Evolutionary conservation across 2,888 invertebrate genomes (phyloP).

Genomic region (Hesperia comma): DNA sequence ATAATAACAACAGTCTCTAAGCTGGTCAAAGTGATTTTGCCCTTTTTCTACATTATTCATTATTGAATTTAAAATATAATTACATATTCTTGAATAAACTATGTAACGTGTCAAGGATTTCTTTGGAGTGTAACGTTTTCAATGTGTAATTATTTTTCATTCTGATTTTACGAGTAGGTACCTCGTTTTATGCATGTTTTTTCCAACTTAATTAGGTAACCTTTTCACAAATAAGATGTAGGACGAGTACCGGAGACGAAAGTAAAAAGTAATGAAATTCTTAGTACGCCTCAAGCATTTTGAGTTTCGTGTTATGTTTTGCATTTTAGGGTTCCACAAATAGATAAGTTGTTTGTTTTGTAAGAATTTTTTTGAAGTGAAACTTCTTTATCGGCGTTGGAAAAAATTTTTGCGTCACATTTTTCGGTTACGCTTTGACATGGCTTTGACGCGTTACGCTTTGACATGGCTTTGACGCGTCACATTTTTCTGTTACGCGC

Average conservation of each 20-base stretch:
- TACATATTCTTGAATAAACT: conserved; percentile 1
- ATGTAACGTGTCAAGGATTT: neutral
- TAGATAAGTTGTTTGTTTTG: too few relatives aligned
- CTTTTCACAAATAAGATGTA: conserved; percentile 29
- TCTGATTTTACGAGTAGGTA: neutral
- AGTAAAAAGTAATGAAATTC: conserved; percentile 30
- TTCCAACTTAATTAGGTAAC: conserved; percentile 17
- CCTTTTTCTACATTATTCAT: neutral
- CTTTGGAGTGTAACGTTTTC: neutral
- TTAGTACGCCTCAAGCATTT: conserved; percentile 26
- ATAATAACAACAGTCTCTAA: too few relatives aligned
- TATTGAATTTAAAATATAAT: neutral
- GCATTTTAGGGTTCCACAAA: neutral
- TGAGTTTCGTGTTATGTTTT: conserved; percentile 17
- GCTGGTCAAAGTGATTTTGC: too few relatives aligned
- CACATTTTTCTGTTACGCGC: too few relatives aligned
- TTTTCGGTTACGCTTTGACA: too few relatives aligned
- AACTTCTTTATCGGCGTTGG: too few relatives aligned
- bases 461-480: too few relatives aligned
- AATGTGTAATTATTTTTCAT: conserved; percentile 2
- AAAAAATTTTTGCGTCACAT: too few relatives aligned
- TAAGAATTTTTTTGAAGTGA: too few relatives aligned
- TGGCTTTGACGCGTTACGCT: too few relatives aligned
- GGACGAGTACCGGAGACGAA: conserved; percentile 5
- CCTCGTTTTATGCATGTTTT: neutral